A percentile compares a stretch with the other conserved stretches of the same genome.
Conservation (phyloP, 2,113 vertebrate species). For the Hyla sarda region DNA sequence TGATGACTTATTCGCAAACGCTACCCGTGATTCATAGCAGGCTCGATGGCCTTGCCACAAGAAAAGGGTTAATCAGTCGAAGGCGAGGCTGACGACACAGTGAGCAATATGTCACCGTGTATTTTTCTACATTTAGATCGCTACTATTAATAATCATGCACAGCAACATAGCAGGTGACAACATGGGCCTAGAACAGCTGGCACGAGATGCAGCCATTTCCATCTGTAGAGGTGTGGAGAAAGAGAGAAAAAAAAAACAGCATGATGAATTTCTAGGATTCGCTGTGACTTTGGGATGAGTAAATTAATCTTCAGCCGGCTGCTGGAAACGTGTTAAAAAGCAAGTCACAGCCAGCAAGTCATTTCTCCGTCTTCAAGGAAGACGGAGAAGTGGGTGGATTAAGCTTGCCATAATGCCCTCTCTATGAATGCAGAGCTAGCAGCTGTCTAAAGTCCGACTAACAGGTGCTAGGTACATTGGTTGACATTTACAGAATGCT, state of each 20-base stretch:
- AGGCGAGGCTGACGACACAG: slow-evolving; percentile 8
- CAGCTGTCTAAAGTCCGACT: background rate
- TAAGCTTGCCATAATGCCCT: background rate
- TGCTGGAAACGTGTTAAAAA: background rate
- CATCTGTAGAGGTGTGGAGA: slow-evolving; percentile 42
- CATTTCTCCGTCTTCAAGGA: background rate
- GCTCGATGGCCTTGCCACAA: too few relatives aligned
- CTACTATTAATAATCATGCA: slow-evolving; percentile 43
- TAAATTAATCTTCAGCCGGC: slow-evolving; percentile 32
- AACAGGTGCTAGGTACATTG: slow-evolving; percentile 15
- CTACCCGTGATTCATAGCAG: background rate
- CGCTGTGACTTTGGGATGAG: background rate
- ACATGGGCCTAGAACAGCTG: slow-evolving; percentile 39
- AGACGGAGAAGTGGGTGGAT: slow-evolving; percentile 8
- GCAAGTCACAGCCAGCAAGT: background rate
- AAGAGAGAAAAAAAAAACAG: background rate
- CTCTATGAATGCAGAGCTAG: background rate
- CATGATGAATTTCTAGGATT: slow-evolving; percentile 8
- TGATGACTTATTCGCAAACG: background rate
- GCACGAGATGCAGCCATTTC: slow-evolving; percentile 6
- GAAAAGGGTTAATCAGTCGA: slow-evolving; percentile 16
- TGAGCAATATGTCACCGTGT: slow-evolving; percentile 42
- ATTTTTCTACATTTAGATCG: slow-evolving; percentile 36
- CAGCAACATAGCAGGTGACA: slow-evolving; percentile 44
- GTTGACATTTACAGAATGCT: slow-evolving; percentile 26